Evolutionary conservation across 2,113 vertebrate genomes (phyloP).

Genomic region (Dryoscopus gambensis): DNA sequence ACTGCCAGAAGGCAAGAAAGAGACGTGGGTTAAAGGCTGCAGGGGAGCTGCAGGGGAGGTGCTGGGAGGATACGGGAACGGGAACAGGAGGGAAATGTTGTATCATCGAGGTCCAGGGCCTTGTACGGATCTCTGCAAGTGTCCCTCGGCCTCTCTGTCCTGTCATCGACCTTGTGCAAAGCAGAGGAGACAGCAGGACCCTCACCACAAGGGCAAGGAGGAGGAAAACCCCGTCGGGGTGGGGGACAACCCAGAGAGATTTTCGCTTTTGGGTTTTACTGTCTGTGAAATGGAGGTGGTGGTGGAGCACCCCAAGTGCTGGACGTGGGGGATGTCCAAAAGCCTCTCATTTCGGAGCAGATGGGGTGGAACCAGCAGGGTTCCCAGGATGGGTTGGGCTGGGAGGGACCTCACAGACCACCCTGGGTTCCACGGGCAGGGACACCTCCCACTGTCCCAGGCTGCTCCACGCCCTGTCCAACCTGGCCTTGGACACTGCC

Average conservation of each 20-base stretch:
- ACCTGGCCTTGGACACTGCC: rapidly evolving
- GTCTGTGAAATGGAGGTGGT: no score
- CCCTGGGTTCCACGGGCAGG: rapidly evolving
- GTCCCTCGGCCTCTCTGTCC: neutral
- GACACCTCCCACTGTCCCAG: neutral
- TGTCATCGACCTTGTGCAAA: neutral
- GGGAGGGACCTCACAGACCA: neutral
- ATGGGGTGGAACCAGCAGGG: neutral
- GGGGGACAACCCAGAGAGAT: neutral
- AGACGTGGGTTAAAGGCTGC: neutral
- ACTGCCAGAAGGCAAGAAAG: neutral
- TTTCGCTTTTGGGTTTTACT: neutral
- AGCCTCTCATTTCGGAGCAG: neutral
- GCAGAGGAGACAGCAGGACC: neutral
- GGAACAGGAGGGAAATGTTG: neutral
- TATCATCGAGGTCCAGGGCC: rapidly evolving
- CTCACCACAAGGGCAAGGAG: neutral
- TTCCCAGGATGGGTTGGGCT: neutral
- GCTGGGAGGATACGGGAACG: rapidly evolving
- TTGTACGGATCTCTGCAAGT: rapidly evolving
- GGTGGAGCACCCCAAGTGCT: neutral
- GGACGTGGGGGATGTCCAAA: rapidly evolving
- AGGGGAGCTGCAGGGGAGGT: neutral
- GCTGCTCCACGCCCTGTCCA: neutral
- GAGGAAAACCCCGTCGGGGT: rapidly evolving